These are phyloP conservation scores for Discoglossus pictus DNA, from an alignment of 2,797 vertebrate species.

Conservation along the genomic window DNA sequence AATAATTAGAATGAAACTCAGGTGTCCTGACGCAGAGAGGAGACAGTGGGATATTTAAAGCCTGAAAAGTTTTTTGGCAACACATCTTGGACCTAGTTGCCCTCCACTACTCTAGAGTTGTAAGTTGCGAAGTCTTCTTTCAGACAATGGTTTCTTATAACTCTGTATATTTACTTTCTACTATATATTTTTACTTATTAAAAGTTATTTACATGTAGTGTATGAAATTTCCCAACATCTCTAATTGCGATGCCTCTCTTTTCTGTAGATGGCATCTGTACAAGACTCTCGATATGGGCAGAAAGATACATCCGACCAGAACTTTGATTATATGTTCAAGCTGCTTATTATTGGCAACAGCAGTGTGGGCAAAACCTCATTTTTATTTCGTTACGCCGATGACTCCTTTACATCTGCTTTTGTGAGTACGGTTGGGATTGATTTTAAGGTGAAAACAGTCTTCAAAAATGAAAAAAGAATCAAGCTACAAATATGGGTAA, in stretches of 20 bases:
- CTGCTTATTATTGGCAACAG: constrained; percentile 97
- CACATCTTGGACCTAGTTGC: too few species aligned
- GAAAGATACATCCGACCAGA: constrained; percentile 94
- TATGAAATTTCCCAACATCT: background rate
- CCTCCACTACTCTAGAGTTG: too few species aligned
- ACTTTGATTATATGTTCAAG: constrained; percentile 99
- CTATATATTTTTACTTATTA: too few species aligned
- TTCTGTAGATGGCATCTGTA: constrained; percentile 87
- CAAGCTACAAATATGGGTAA: constrained; percentile 98
- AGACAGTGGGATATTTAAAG: too few species aligned
- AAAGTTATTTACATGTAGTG: too few species aligned
- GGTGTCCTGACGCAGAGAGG: too few species aligned
- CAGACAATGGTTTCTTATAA: too few species aligned
- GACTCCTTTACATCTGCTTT: constrained; percentile 97
- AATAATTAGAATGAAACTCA: too few species aligned
- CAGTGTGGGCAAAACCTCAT: constrained; percentile 96
- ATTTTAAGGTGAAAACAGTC: constrained; percentile 98
- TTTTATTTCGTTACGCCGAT: constrained; percentile 95
- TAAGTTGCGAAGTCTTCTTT: too few species aligned
- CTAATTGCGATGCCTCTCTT: constrained; percentile 8
- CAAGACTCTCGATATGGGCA: constrained; percentile 87
- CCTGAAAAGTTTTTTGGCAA: too few species aligned
- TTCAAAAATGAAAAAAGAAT: constrained; percentile 98
- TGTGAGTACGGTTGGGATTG: constrained; percentile 96
- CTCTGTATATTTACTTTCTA: too few species aligned